Conservation (phyloP, 2,797 vertebrate species). For the Amblyopsis hoosieri region DNA sequence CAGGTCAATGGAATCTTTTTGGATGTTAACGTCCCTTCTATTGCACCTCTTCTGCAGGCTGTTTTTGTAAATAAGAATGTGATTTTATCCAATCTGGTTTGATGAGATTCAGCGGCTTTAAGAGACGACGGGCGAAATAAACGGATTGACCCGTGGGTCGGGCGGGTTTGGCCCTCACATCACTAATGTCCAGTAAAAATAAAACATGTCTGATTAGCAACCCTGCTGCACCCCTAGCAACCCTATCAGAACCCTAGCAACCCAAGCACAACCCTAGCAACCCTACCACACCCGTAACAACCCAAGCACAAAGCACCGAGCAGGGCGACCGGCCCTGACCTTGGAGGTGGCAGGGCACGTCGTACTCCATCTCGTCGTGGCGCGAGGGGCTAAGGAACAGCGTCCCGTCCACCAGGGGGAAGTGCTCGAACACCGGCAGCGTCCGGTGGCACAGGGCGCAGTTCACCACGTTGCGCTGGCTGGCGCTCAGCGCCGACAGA, state of each 20-base stretch:
- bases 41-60: conserved; percentile 10
- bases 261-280: no score
- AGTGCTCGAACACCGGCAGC: conserved; percentile 96
- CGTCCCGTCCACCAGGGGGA: conserved; percentile 96
- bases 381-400: conserved; percentile 96
- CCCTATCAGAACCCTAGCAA: no score
- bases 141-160: no score
- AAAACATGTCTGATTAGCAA: no score
- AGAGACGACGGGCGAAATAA: no score
- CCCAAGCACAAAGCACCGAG: no score
- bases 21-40: conserved; percentile 9
- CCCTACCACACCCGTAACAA: no score
- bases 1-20: no score
- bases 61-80: conserved; percentile 54
- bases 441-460: conserved; percentile 94
- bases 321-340: conserved; percentile 71
- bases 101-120: no score
- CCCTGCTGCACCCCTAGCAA: no score
- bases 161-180: no score
- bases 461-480: conserved; percentile 96
- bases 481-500: conserved; percentile 94
- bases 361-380: conserved; percentile 98
- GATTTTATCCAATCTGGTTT: conserved; percentile 40
- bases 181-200: no score
- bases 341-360: conserved; percentile 99